A percentile compares a stretch with the other conserved stretches of the same genome.
phyloP scores from a whole-genome alignment of 2,113 vertebrate genomes.

The Piaya cayana region DNA sequence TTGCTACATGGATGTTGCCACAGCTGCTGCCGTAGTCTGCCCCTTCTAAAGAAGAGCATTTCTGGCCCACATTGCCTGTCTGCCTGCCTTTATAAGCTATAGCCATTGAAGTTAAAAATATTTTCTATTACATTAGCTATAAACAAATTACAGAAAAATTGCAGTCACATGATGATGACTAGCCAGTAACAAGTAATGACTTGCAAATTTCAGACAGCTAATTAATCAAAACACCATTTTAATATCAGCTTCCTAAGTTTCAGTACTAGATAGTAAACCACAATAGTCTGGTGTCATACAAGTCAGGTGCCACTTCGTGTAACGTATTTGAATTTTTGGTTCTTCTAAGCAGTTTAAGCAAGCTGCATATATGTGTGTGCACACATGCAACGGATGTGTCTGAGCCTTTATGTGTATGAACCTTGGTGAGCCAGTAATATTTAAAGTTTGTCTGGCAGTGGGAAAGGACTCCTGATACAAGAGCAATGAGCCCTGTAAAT shows the following conservation, averaged over 20 bases:
- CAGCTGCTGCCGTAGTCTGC: neutral
- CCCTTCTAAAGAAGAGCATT: neutral
- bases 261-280: neutral
- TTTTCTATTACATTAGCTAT: neutral
- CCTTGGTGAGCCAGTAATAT: neutral
- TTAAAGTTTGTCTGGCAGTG: slow-evolving; percentile 42
- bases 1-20: neutral
- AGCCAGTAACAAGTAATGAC: neutral
- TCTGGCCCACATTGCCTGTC: neutral
- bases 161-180: neutral
- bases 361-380: neutral
- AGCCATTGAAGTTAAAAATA: neutral
- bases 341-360: neutral
- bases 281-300: neutral
- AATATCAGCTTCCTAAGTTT: neutral
- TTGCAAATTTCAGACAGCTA: neutral
- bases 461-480: neutral
- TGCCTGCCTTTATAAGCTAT: neutral
- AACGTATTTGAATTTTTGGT: neutral
- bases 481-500: slow-evolving; percentile 66
- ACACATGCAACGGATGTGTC: neutral
- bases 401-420: neutral
- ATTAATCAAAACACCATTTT: neutral
- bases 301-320: neutral
- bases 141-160: neutral